Conservation (phyloP, 2,888 invertebrate genomes). For the Xestia ashworthii region DNA sequence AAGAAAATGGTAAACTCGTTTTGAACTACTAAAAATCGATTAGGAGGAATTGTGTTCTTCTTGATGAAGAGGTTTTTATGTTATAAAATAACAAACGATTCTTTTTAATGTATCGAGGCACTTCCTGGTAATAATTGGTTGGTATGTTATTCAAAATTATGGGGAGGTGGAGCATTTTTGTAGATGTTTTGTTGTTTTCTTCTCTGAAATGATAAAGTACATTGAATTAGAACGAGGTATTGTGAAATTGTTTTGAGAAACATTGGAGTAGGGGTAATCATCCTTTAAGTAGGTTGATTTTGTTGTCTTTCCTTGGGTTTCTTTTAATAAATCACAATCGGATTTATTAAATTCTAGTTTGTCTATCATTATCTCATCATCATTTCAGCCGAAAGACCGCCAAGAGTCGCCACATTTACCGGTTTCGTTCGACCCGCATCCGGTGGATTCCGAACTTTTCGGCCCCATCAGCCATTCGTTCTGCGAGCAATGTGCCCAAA, state of each 20-base stretch:
- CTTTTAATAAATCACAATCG: neutral
- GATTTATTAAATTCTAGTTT: too few species aligned
- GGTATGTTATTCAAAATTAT: conserved; percentile 16
- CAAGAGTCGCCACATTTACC: too few species aligned
- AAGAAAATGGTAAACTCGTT: conserved; percentile 66
- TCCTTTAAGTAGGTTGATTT: neutral
- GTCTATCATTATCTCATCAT: too few species aligned
- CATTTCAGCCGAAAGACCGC: too few species aligned
- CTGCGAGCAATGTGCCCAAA: too few species aligned
- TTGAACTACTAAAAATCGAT: conserved; percentile 66
- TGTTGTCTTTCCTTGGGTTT: neutral
- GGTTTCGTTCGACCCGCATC: too few species aligned
- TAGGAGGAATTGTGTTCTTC: conserved; percentile 60
- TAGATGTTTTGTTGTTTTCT: neutral
- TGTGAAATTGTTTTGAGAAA: neutral
- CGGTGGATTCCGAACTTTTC: too few species aligned
- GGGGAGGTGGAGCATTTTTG: neutral
- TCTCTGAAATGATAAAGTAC: neutral
- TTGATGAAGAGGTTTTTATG: conserved; percentile 56
- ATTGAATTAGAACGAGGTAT: neutral
- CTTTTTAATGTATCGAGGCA: conserved; percentile 14
- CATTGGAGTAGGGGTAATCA: neutral
- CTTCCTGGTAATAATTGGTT: conserved; percentile 14
- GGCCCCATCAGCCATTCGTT: too few species aligned
- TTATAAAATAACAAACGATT: conserved; percentile 64